These are phyloP conservation scores for Eilema griseolum DNA, from an alignment of 2,888 invertebrate genomes.

Conservation along the genomic window DNA sequence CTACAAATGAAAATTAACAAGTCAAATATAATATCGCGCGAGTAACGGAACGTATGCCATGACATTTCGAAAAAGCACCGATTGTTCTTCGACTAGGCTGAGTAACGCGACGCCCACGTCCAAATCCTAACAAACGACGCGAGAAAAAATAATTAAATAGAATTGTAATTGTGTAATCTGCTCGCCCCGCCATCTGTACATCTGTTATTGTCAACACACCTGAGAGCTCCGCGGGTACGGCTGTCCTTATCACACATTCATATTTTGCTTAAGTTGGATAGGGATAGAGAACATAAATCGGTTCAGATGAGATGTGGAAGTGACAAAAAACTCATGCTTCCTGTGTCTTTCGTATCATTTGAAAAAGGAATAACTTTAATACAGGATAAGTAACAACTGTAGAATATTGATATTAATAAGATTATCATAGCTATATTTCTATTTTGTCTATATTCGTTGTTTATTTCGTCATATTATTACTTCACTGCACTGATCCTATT, in stretches of 20 bases:
- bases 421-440: neutral
- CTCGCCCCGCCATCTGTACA: slow-evolving; percentile 79
- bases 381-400: slow-evolving; percentile 58
- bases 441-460: neutral
- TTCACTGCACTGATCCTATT: neutral
- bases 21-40: slow-evolving; percentile 69
- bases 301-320: slow-evolving; percentile 79
- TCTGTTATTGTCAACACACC: slow-evolving; percentile 87
- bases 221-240: slow-evolving; percentile 66
- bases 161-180: slow-evolving; percentile 86
- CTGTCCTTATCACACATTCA: slow-evolving; percentile 57
- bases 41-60: slow-evolving; percentile 71
- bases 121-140: slow-evolving; percentile 70
- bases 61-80: slow-evolving; percentile 71
- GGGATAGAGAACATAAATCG: slow-evolving; percentile 62
- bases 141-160: slow-evolving; percentile 84
- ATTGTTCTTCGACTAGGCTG: slow-evolving; percentile 71
- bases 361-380: slow-evolving; percentile 81
- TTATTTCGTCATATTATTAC: neutral
- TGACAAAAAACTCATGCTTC: slow-evolving; percentile 86
- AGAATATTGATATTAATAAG: slow-evolving; percentile 46
- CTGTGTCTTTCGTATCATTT: slow-evolving; percentile 87
- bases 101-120: slow-evolving; percentile 73
- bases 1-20: slow-evolving; percentile 68
- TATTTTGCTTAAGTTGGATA: slow-evolving; percentile 44